Evolutionary conservation across 2,797 vertebrate species (phyloP).

Genomic region (Myotis planiceps): DNA sequence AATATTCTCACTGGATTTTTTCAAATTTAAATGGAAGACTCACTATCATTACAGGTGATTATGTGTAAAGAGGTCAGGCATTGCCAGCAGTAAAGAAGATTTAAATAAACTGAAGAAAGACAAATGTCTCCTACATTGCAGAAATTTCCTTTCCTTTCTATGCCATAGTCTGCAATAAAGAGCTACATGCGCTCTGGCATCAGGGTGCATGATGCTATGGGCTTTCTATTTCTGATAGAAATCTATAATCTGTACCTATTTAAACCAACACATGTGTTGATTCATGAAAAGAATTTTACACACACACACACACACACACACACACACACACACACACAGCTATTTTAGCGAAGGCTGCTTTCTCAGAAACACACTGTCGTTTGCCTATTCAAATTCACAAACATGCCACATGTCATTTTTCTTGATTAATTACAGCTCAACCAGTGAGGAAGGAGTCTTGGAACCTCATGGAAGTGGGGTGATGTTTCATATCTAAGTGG

Average conservation of each 20-base stretch:
- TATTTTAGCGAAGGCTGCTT: neutral
- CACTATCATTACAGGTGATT: neutral
- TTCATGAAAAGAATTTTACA: neutral
- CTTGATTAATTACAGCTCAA: neutral
- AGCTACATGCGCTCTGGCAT: neutral
- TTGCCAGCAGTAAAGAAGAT: neutral
- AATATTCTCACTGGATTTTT: neutral
- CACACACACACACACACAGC: neutral
- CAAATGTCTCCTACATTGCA: neutral
- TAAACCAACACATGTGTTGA: neutral
- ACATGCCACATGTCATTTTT: neutral
- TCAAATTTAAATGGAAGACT: conserved; percentile 6
- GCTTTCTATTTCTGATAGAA: neutral
- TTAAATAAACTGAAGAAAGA: neutral
- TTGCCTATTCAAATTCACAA: neutral
- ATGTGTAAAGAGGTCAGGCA: neutral
- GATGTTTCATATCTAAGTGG: neutral
- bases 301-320: neutral
- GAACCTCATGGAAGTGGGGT: neutral
- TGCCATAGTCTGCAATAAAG: neutral
- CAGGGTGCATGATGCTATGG: neutral
- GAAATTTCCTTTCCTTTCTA: neutral
- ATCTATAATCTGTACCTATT: neutral
- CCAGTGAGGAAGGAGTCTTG: neutral
- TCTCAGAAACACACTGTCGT: neutral